A percentile compares a stretch with the other conserved stretches of the same genome.
Conservation (phyloP, 2,888 invertebrate genomes). For the Hirudinaria manillensis region DNA sequence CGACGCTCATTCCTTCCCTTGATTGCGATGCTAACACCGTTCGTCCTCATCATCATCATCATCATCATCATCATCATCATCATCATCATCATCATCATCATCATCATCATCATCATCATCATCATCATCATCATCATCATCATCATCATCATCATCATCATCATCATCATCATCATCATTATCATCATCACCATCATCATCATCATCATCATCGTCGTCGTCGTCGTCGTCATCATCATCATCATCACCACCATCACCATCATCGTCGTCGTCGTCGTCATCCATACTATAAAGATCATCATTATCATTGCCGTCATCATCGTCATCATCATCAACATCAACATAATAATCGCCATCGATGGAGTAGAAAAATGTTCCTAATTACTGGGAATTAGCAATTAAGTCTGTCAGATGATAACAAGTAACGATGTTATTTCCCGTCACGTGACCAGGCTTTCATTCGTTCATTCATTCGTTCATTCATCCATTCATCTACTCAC, state of each 20-base stretch:
- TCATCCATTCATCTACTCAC: no score
- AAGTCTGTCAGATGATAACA: no score
- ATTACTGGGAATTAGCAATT: no score
- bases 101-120: slow-evolving; percentile 7
- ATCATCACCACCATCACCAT: slow-evolving; percentile 14
- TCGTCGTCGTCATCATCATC: not conserved
- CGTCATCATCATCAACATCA: not conserved
- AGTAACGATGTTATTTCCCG: no score
- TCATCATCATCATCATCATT: slow-evolving; percentile 10
- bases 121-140: slow-evolving; percentile 18
- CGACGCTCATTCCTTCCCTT: no score
- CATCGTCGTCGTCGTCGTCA: slow-evolving; percentile 18
- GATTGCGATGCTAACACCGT: no score
- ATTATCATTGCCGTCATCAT: not conserved
- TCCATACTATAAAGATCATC: not conserved
- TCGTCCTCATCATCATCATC: slow-evolving; percentile 36
- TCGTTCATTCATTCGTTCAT: no score
- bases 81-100: slow-evolving; percentile 7
- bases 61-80: slow-evolving; percentile 6
- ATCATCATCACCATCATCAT: slow-evolving; percentile 4
- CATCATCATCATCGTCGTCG: slow-evolving; percentile 3
- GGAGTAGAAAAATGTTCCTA: no score
- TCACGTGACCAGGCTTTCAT: no score
- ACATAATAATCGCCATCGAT: not conserved
- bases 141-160: slow-evolving; percentile 9